phyloP scores from a whole-genome alignment of 2,888 invertebrate genomes.

The Nymphalis c-album region DNA sequence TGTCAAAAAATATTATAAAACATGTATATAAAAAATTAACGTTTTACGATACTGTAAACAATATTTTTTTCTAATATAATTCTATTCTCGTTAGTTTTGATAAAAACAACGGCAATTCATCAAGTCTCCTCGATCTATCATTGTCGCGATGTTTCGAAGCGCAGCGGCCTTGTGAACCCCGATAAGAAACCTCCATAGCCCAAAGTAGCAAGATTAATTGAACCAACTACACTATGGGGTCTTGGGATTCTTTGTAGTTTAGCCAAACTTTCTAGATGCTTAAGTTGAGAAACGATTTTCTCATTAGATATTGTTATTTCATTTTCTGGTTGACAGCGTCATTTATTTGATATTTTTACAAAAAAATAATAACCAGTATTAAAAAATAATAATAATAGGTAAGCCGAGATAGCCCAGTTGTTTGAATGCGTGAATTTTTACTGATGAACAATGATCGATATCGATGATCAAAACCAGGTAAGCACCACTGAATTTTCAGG shows the following conservation, averaged over 20 bases:
- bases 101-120: slow-evolving; percentile 55
- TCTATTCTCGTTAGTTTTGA: slow-evolving; percentile 32
- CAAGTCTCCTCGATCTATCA: slow-evolving; percentile 63
- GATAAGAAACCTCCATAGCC: slow-evolving; percentile 55
- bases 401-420: no score
- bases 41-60: not conserved
- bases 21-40: no score
- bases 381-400: no score
- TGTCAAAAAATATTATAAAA: no score
- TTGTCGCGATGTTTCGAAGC: slow-evolving; percentile 52
- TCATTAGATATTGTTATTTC: no score
- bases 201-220: slow-evolving; percentile 53
- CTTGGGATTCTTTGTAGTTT: slow-evolving; percentile 19
- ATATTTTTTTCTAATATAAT: slow-evolving; percentile 15
- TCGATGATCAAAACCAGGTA: no score
- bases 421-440: no score
- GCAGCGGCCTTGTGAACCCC: slow-evolving; percentile 58
- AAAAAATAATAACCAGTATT: no score
- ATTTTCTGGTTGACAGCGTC: no score
- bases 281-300: slow-evolving; percentile 7
- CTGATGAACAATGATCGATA: no score
- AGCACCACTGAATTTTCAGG: no score
- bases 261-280: not conserved
- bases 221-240: slow-evolving; percentile 34
- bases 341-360: no score